These are phyloP conservation scores for Sphyrna mokarran DNA, from an alignment of 2,113 vertebrate species.

Conservation along the genomic window DNA sequence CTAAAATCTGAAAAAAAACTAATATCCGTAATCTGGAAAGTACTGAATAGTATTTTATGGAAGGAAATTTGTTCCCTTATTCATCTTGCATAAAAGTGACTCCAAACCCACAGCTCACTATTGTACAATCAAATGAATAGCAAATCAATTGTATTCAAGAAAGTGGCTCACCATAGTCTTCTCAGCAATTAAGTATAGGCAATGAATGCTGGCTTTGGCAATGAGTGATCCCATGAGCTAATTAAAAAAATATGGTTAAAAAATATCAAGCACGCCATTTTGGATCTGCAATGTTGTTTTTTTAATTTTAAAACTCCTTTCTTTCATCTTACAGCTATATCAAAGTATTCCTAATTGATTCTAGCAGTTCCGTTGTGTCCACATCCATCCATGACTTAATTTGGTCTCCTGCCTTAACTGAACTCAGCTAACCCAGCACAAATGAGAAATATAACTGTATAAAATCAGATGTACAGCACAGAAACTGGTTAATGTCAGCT, in stretches of 20 bases:
- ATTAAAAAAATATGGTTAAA: no score
- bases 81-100: background rate
- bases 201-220: background rate
- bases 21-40: no score
- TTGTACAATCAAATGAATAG: no score
- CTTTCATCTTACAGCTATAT: background rate
- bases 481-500: background rate
- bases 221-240: background rate
- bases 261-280: no score
- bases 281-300: background rate
- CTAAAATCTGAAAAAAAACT: no score
- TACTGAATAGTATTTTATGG: no score
- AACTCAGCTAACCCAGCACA: background rate
- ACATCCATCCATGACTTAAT: background rate
- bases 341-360: no score
- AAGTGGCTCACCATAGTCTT: background rate
- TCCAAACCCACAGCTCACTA: background rate
- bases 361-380: no score
- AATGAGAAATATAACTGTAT: background rate
- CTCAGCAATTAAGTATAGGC: background rate
- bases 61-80: no score
- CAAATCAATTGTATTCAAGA: background rate
- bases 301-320: background rate
- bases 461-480: background rate
- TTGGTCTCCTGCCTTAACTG: background rate